Evolutionary conservation across 2,888 invertebrate species (phyloP).

Genomic region (Bruchidius siliquastri): DNA sequence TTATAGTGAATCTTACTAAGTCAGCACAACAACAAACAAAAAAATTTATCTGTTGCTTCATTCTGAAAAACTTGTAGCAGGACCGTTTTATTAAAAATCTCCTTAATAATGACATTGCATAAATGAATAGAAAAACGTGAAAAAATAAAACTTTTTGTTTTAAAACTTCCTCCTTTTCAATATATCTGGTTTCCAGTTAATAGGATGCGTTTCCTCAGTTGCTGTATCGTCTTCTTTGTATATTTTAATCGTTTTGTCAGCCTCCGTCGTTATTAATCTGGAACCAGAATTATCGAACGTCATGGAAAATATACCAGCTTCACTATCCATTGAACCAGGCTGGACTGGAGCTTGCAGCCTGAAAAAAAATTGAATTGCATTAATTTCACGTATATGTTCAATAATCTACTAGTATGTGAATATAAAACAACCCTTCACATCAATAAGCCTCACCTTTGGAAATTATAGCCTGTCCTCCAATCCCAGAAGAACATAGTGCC

Average conservation of each 20-base stretch:
- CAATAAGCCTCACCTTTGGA: conserved; percentile 56
- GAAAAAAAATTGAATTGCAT: neutral
- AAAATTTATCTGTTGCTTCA: too few species aligned
- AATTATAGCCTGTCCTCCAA: conserved; percentile 98
- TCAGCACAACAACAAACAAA: too few species aligned
- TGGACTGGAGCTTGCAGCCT: conserved; percentile 84
- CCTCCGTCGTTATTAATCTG: conserved; percentile 92
- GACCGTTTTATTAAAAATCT: neutral
- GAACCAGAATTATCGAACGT: conserved; percentile 93
- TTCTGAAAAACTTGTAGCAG: neutral
- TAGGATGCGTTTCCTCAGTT: conserved; percentile 91
- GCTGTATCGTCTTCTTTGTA: conserved; percentile 97
- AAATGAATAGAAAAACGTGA: neutral
- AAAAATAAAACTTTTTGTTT: conserved; percentile 22
- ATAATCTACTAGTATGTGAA: too few species aligned
- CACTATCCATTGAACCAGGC: conserved; percentile 98
- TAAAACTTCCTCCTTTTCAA: conserved; percentile 87
- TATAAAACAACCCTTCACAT: neutral
- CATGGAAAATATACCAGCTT: conserved; percentile 96
- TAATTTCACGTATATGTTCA: too few species aligned
- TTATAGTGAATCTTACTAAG: too few species aligned
- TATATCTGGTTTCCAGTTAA: conserved; percentile 97
- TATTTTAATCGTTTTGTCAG: conserved; percentile 98
- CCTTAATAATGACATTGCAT: neutral
- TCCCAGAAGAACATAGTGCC: conserved; percentile 98